Evolutionary conservation across 2,888 invertebrate species (phyloP).

Genomic region (Agonopterix alstromeriana): DNA sequence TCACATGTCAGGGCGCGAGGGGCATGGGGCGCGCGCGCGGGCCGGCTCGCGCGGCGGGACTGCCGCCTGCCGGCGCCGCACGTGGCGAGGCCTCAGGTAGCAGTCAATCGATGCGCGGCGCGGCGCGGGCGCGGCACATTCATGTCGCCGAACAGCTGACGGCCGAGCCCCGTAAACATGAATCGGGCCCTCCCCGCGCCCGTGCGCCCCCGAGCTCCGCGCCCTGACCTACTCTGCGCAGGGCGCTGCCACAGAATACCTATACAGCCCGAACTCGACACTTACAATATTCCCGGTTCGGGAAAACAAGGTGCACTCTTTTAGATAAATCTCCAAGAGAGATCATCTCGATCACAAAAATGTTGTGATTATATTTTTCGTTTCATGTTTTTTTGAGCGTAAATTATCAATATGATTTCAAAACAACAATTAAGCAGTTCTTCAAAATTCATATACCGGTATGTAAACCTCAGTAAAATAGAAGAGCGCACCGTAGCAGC

Average conservation of each 20-base stretch:
- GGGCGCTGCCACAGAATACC: conserved; percentile 9
- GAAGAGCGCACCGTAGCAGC: too few species aligned
- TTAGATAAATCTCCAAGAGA: background rate
- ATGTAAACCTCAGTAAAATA: background rate
- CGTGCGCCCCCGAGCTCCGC: conserved; percentile 13
- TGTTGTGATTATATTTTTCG: background rate
- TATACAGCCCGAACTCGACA: conserved; percentile 3
- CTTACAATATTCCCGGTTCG: background rate
- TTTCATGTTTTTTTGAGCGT: background rate
- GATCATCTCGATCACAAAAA: background rate
- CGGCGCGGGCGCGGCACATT: conserved; percentile 68
- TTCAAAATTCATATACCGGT: background rate
- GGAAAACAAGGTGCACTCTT: background rate
- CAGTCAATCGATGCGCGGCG: conserved; percentile 67
- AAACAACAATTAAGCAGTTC: background rate
- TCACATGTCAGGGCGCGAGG: conserved; percentile 28
- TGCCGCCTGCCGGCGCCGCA: conserved; percentile 20
- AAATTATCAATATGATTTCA: background rate
- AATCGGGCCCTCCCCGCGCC: conserved; percentile 43
- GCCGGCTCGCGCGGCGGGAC: conserved; percentile 49
- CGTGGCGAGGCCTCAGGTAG: conserved; percentile 48
- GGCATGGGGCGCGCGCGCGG: conserved; percentile 35
- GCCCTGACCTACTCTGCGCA: conserved; percentile 22
- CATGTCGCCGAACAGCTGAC: conserved; percentile 72
- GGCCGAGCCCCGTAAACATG: conserved; percentile 69